These are phyloP conservation scores for Psophia crepitans DNA, from an alignment of 2,113 vertebrate genomes.

Conservation along the genomic window DNA sequence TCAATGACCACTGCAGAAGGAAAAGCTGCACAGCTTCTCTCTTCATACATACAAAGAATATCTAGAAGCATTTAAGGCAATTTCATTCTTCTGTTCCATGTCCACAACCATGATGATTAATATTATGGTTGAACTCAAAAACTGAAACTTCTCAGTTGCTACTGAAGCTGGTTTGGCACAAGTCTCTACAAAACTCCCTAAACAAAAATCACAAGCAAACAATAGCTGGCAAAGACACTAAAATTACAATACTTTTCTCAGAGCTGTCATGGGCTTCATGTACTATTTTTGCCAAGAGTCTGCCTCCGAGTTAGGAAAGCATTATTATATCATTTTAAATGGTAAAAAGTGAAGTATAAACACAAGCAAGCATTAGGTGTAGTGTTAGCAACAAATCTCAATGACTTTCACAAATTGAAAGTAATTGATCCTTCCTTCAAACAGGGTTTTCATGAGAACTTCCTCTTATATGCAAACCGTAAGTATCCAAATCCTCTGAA, in stretches of 20 bases:
- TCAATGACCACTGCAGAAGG: neutral
- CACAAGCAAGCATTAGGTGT: neutral
- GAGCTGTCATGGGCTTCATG: neutral
- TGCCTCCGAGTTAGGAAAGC: neutral
- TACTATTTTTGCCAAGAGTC: no score
- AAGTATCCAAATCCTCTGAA: neutral
- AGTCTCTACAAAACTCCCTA: neutral
- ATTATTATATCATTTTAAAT: neutral
- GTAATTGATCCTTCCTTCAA: neutral
- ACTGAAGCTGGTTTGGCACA: neutral
- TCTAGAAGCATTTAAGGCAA: neutral
- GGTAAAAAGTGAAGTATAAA: neutral
- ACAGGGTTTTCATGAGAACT: neutral
- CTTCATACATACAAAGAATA: neutral
- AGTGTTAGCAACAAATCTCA: neutral
- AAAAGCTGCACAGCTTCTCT: neutral
- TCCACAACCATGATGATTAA: neutral
- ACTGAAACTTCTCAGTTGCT: neutral
- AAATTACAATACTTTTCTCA: neutral
- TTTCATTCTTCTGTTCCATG: neutral
- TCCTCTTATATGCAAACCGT: neutral
- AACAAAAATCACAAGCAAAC: neutral
- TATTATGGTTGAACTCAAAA: neutral
- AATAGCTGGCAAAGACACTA: neutral
- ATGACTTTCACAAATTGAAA: neutral